phyloP scores from a whole-genome alignment of 2,888 invertebrate species.

The Mylabris sibirica region DNA sequence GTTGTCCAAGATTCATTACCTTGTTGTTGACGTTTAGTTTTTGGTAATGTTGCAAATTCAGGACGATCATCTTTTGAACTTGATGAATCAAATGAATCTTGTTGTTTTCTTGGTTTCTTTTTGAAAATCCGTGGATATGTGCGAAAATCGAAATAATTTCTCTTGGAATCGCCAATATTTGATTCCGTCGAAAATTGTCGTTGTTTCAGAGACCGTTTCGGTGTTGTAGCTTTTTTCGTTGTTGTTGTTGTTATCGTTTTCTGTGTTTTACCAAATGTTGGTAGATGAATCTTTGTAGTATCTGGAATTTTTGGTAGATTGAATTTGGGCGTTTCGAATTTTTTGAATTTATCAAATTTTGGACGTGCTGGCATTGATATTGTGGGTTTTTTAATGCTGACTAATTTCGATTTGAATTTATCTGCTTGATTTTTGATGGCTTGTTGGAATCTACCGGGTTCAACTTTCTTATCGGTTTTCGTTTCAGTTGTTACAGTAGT shows the following conservation, averaged over 20 bases:
- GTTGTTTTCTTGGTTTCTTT: constrained; percentile 39
- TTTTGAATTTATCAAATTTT: constrained; percentile 59
- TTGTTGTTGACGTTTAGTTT: constrained; percentile 59
- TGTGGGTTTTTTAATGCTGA: constrained; percentile 65
- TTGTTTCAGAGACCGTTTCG: constrained; percentile 57
- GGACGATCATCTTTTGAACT: constrained; percentile 52
- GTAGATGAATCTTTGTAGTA: constrained; percentile 69
- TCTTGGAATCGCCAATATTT: constrained; percentile 64
- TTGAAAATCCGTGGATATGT: constrained; percentile 79
- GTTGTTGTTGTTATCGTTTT: constrained; percentile 55
- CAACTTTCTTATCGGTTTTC: constrained; percentile 38
- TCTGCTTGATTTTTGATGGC: constrained; percentile 75
- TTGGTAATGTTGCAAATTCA: constrained; percentile 72
- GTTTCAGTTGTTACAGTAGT: constrained; percentile 29
- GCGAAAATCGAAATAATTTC: constrained; percentile 74
- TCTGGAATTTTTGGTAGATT: constrained; percentile 69
- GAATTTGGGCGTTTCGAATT: constrained; percentile 65
- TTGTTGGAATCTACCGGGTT: constrained; percentile 66
- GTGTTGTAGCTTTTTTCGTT: constrained; percentile 33
- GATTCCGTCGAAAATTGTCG: constrained; percentile 64
- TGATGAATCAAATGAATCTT: constrained; percentile 31
- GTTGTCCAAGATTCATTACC: constrained; percentile 1
- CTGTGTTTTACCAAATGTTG: constrained; percentile 62
- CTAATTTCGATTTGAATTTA: constrained; percentile 68
- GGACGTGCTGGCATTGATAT: constrained; percentile 68